phyloP scores from a whole-genome alignment of 2,888 invertebrate species.

The Caenorhabditis wallacei region DNA sequence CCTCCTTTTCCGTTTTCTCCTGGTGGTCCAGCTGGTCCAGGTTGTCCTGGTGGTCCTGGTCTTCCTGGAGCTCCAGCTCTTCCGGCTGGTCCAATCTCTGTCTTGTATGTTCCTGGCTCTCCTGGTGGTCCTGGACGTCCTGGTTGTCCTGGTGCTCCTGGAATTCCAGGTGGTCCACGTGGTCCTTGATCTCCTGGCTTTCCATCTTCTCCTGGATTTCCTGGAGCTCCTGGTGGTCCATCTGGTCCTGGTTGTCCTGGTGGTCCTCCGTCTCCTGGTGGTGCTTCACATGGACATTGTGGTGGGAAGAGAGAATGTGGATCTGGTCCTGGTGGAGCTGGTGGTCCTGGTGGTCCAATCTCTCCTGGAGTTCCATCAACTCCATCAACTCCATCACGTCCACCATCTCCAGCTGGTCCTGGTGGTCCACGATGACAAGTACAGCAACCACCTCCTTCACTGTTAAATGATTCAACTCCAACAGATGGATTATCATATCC shows the following conservation, averaged over 20 bases:
- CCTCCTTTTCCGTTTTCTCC: conserved; percentile 79
- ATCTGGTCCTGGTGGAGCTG: conserved; percentile 82
- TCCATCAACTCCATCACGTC: conserved; percentile 79
- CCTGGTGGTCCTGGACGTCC: conserved; percentile 81
- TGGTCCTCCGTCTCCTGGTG: conserved; percentile 79
- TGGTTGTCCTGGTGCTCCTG: conserved; percentile 84
- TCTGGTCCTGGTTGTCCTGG: conserved; percentile 74
- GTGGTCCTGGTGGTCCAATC: conserved; percentile 81
- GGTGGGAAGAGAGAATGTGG: conserved; percentile 80
- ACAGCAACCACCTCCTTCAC: conserved; percentile 73
- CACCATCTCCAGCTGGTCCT: conserved; percentile 79
- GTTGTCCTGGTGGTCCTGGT: conserved; percentile 78
- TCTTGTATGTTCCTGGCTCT: conserved; percentile 81
- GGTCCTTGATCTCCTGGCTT: conserved; percentile 82
- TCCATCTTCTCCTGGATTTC: conserved; percentile 80
- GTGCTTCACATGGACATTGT: conserved; percentile 83
- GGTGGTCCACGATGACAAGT: conserved; percentile 83
- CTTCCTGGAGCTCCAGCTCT: conserved; percentile 80
- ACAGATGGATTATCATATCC: conserved; percentile 71
- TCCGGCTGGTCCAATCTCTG: conserved; percentile 80
- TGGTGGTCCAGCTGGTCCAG: conserved; percentile 78
- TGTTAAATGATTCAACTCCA: conserved; percentile 63
- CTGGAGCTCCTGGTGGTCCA: conserved; percentile 80
- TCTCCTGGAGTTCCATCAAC: conserved; percentile 82
- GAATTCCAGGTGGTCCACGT: conserved; percentile 88